Conservation (phyloP, 2,888 invertebrate species). For the Cryptosula pallasiana region DNA sequence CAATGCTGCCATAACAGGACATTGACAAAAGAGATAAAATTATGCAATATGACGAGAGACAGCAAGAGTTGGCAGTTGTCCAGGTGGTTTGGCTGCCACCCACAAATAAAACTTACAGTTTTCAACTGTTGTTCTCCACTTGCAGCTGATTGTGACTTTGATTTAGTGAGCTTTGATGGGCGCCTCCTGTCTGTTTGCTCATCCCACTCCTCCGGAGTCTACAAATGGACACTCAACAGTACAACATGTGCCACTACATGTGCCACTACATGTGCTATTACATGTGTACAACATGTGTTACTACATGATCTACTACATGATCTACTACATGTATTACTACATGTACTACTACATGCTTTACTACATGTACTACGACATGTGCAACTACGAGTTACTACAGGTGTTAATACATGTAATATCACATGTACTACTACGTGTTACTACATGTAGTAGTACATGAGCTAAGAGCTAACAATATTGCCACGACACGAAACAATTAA, state of each 20-base stretch:
- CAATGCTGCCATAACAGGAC: no score
- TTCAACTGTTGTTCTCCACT: constrained; percentile 17
- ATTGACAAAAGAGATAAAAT: no score
- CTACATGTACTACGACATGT: neutral
- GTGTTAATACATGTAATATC: no score
- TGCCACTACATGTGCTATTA: neutral
- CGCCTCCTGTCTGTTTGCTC: neutral
- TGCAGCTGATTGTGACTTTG: neutral
- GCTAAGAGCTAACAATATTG: no score
- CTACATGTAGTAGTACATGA: no score
- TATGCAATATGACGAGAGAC: neutral
- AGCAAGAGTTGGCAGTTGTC: neutral
- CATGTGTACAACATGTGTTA: no score
- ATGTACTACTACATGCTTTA: neutral
- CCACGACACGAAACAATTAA: no score
- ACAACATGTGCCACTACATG: no score
- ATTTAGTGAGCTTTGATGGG: neutral
- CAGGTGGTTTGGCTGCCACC: neutral
- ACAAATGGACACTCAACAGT: no score
- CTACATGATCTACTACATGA: no score
- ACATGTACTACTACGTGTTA: no score
- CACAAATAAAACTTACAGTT: neutral
- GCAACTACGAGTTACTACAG: no score
- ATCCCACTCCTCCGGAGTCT: constrained; percentile 11
- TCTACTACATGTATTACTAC: neutral